phyloP scores from a whole-genome alignment of 2,888 invertebrate genomes.

The Calameuta filiformis region DNA sequence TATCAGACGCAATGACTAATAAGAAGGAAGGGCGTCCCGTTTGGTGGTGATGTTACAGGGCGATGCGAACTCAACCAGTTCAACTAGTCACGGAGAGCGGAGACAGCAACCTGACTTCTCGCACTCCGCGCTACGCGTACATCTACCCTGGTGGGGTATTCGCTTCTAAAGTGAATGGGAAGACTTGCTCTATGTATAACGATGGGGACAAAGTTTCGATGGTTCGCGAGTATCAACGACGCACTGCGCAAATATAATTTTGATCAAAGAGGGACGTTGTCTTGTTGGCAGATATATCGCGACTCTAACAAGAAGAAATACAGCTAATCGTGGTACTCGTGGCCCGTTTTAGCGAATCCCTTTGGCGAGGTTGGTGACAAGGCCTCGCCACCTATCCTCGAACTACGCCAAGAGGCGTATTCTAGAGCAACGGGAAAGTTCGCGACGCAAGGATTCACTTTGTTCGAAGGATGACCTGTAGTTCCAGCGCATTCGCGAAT shows the following conservation, averaged over 20 bases:
- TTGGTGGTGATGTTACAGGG: neutral
- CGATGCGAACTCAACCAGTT: neutral
- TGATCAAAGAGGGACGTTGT: neutral
- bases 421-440: conserved; percentile 3
- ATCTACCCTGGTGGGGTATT: neutral
- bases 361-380: neutral
- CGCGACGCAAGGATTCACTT: conserved; percentile 4
- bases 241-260: neutral
- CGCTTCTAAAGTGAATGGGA: neutral
- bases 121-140: neutral
- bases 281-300: neutral
- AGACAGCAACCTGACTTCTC: neutral
- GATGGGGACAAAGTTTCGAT: neutral
- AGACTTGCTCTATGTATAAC: neutral
- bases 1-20: conserved; percentile 1
- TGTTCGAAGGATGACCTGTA: neutral
- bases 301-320: neutral
- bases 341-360: conserved; percentile 3
- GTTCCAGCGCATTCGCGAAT: neutral
- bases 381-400: neutral
- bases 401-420: neutral
- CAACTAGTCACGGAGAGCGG: neutral
- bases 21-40: neutral
- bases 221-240: neutral
- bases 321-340: neutral